A percentile compares a stretch with the other conserved stretches of the same genome.
Evolutionary conservation across 1,140 invertebrate species (phyloP).

Genomic region (Formica selysi): DNA sequence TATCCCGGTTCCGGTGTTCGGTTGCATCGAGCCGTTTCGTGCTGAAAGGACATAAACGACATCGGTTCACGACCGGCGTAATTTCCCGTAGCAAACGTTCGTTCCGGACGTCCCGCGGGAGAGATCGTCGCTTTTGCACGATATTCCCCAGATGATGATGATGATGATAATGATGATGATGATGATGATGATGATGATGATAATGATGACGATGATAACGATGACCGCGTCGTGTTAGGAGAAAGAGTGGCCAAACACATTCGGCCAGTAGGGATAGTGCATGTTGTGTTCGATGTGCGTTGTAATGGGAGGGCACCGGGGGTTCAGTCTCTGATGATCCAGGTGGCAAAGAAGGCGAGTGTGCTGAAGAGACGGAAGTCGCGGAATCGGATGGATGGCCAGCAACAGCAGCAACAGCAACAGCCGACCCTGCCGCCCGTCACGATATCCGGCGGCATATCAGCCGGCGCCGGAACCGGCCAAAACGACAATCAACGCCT

Average conservation of each 20-base stretch:
- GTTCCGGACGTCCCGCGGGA: background rate
- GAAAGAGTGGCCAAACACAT: constrained; percentile 32
- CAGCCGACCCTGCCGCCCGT: constrained; percentile 73
- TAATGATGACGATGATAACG: background rate
- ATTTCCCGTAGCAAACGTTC: constrained; percentile 17
- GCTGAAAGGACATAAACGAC: background rate
- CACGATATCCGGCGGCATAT: constrained; percentile 70
- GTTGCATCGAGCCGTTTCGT: background rate
- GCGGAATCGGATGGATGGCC: constrained; percentile 89
- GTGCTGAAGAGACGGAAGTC: constrained; percentile 91
- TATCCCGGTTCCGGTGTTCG: background rate
- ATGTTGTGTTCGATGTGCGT: constrained; percentile 84
- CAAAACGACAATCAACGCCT: constrained; percentile 81
- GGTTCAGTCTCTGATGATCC: constrained; percentile 90
- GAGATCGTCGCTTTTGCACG: constrained; percentile 11
- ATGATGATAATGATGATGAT: background rate
- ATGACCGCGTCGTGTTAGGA: constrained; percentile 1
- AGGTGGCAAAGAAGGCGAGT: constrained; percentile 92
- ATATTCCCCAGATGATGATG: background rate
- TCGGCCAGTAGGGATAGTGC: constrained; percentile 81
- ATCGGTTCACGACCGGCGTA: background rate
- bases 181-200: background rate
- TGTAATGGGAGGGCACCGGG: constrained; percentile 85
- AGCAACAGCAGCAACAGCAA: constrained; percentile 75
- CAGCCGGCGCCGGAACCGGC: constrained; percentile 59